Conservation (phyloP, 2,888 invertebrate genomes). For the Drosophila mimica region DNA sequence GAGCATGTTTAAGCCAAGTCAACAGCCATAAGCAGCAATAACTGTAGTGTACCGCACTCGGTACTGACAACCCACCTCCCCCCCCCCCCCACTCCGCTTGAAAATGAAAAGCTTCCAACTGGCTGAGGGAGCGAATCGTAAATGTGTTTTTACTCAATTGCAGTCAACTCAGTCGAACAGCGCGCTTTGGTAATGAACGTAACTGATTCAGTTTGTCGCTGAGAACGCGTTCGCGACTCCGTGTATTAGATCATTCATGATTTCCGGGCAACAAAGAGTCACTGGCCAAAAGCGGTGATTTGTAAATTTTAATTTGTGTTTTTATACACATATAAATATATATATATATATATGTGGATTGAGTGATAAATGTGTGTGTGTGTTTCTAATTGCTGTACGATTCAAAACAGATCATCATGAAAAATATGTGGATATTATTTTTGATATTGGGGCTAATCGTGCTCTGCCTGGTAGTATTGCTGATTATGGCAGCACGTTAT, state of each 20-base stretch:
- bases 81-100: not conserved
- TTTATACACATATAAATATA: not conserved
- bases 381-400: slow-evolving; percentile 14
- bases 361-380: not conserved
- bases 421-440: slow-evolving; percentile 78
- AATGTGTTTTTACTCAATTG: slow-evolving; percentile 69
- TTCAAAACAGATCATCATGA: slow-evolving; percentile 33
- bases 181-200: slow-evolving; percentile 72
- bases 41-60: slow-evolving; percentile 62
- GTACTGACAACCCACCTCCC: not conserved
- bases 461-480: slow-evolving; percentile 60
- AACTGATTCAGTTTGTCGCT: slow-evolving; percentile 57
- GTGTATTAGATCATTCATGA: slow-evolving; percentile 68
- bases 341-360: not conserved
- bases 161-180: slow-evolving; percentile 74
- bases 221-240: slow-evolving; percentile 49
- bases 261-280: slow-evolving; percentile 41
- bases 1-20: slow-evolving; percentile 22
- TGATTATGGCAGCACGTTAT: slow-evolving; percentile 68
- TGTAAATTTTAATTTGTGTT: slow-evolving; percentile 19
- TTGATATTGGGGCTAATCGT: slow-evolving; percentile 73
- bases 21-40: slow-evolving; percentile 51
- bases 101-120: slow-evolving; percentile 56
- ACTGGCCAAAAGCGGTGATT: slow-evolving; percentile 32
- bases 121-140: slow-evolving; percentile 65